These are phyloP conservation scores for Gymnarchus niloticus DNA, from an alignment of 2,113 vertebrate species.

Conservation along the genomic window DNA sequence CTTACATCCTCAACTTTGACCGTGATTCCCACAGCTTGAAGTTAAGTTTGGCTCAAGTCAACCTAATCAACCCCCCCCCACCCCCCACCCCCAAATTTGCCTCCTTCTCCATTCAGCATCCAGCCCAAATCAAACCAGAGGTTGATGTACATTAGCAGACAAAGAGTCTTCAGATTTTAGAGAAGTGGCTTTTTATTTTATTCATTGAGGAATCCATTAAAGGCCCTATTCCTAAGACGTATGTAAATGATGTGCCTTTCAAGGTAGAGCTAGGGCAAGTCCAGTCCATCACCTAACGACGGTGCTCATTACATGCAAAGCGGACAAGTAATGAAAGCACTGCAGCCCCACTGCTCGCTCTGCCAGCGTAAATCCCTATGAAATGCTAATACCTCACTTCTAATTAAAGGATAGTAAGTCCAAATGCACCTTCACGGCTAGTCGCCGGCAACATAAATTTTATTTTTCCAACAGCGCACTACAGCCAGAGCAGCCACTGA, in stretches of 20 bases:
- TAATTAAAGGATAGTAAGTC: slow-evolving; percentile 98
- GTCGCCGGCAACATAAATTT: slow-evolving; percentile 64
- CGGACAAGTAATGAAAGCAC: slow-evolving; percentile 94
- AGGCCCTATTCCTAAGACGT: slow-evolving; percentile 86
- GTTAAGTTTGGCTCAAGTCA: slow-evolving; percentile 32
- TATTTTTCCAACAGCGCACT: slow-evolving; percentile 53
- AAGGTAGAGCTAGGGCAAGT: slow-evolving; percentile 93
- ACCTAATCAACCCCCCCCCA: background rate
- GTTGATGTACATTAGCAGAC: slow-evolving; percentile 70
- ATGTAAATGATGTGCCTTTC: slow-evolving; percentile 97
- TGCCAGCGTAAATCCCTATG: slow-evolving; percentile 92
- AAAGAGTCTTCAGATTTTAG: slow-evolving; percentile 82
- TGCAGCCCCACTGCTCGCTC: slow-evolving; percentile 81
- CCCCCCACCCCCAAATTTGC: background rate
- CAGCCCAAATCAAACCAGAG: slow-evolving; percentile 13
- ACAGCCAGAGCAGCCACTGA: slow-evolving; percentile 54
- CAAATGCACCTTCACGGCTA: slow-evolving; percentile 75
- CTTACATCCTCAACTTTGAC: slow-evolving; percentile 37
- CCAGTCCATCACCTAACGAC: slow-evolving; percentile 99
- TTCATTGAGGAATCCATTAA: slow-evolving; percentile 97
- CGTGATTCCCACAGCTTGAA: slow-evolving; percentile 28
- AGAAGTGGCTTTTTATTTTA: slow-evolving; percentile 93
- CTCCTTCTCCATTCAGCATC: background rate
- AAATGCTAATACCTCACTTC: slow-evolving; percentile 97
- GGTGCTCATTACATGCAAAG: slow-evolving; percentile 96